Percentiles rank a stretch among this genome's conserved stretches.
phyloP scores from a whole-genome alignment of 1,140 invertebrate species.

The Drosophila auraria region DNA sequence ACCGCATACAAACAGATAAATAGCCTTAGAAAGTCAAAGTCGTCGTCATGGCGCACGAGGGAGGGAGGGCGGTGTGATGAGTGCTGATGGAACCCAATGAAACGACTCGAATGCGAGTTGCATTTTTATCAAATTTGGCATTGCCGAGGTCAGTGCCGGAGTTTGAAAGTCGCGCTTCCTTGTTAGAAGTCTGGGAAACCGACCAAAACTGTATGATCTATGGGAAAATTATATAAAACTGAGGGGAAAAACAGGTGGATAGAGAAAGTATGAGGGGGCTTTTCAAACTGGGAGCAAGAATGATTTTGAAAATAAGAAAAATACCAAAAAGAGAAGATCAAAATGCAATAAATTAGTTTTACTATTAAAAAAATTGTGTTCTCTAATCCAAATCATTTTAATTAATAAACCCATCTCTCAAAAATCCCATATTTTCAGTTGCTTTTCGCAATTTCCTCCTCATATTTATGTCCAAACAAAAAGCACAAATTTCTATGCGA shows the following conservation, averaged over 20 bases:
- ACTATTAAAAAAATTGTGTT: too few species aligned
- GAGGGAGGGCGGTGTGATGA: neutral
- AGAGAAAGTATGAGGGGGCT: constrained; percentile 25
- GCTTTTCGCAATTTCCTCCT: neutral
- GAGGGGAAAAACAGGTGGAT: constrained; percentile 4
- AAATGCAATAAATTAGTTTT: neutral
- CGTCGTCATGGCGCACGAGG: neutral
- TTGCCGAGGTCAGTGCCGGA: constrained; percentile 63
- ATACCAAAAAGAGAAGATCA: neutral
- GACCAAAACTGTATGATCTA: neutral
- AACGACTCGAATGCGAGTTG: constrained; percentile 39
- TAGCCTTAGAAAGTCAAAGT: constrained; percentile 72
- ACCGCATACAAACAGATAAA: constrained; percentile 49
- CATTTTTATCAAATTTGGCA: constrained; percentile 47
- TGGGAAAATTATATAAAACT: neutral
- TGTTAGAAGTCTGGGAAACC: constrained; percentile 37
- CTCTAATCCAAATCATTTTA: neutral
- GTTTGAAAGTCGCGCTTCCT: constrained; percentile 57
- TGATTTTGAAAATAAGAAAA: constrained; percentile 40
- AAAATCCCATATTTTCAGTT: neutral
- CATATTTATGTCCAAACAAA: neutral
- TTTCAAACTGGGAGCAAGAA: constrained; percentile 17
- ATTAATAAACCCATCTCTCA: neutral
- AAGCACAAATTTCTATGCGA: neutral
- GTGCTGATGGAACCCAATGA: constrained; percentile 9